Percentiles rank a stretch among this genome's conserved stretches.
phyloP scores from a whole-genome alignment of 2,113 vertebrate species.

The Zapornia atra region DNA sequence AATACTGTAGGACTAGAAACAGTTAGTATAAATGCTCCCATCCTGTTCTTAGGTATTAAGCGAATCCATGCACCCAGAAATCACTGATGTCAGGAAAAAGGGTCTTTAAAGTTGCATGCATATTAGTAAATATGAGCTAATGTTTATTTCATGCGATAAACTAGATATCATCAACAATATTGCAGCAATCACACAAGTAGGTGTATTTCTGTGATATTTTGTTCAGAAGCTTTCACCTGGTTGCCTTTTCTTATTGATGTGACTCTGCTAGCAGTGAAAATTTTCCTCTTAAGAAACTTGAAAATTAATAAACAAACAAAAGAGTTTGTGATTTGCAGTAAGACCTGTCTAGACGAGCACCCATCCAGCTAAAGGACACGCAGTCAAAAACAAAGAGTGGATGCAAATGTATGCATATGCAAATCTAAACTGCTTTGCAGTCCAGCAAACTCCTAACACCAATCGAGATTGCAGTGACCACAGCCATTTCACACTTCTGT shows the following conservation, averaged over 20 bases:
- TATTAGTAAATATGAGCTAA: neutral
- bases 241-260: neutral
- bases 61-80: neutral
- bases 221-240: neutral
- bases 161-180: neutral
- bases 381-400: neutral
- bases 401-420: neutral
- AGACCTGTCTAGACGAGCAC: neutral
- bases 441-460: neutral
- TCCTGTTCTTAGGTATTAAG: neutral
- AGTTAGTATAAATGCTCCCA: neutral
- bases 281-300: neutral
- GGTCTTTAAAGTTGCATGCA: neutral
- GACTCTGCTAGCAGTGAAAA: neutral
- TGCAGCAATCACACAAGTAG: neutral
- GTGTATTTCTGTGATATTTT: neutral
- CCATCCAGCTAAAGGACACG: neutral
- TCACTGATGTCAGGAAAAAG: neutral
- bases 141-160: neutral
- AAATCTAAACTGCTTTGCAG: neutral
- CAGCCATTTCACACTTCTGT: slow-evolving; percentile 18
- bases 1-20: neutral
- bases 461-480: neutral
- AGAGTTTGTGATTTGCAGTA: neutral
- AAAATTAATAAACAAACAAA: neutral